These are phyloP conservation scores for Chesias legatella DNA, from an alignment of 2,888 invertebrate species.

Conservation along the genomic window DNA sequence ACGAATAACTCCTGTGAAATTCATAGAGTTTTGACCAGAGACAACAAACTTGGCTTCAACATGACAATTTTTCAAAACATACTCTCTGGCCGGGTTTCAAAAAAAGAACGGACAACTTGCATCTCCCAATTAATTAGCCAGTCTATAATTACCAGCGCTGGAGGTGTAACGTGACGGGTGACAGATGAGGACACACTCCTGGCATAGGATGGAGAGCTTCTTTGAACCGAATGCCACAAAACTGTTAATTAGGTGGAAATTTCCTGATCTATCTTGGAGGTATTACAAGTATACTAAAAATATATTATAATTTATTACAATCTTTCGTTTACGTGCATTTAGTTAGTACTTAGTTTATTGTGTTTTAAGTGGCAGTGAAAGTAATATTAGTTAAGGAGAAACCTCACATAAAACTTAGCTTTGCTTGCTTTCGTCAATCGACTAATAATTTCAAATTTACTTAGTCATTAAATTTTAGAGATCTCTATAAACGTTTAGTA, in stretches of 20 bases:
- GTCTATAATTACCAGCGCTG: slow-evolving; percentile 64
- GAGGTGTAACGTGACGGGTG: slow-evolving; percentile 63
- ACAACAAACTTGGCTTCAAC: too few relatives aligned
- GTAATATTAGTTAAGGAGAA: too few relatives aligned
- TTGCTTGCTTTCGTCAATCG: too few relatives aligned
- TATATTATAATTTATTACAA: too few relatives aligned
- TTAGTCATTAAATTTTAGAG: too few relatives aligned
- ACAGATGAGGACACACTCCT: slow-evolving; percentile 72
- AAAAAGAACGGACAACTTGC: slow-evolving; percentile 21
- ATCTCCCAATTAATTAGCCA: slow-evolving; percentile 62
- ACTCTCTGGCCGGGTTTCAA: slow-evolving; percentile 2
- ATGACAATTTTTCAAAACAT: not conserved
- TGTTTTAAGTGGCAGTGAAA: too few relatives aligned
- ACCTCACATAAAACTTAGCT: too few relatives aligned
- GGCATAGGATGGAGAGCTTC: slow-evolving; percentile 53
- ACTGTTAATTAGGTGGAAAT: slow-evolving; percentile 67
- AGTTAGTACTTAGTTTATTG: slow-evolving; percentile 1
- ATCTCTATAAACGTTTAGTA: too few relatives aligned
- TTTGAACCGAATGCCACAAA: slow-evolving; percentile 60
- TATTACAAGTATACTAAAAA: not conserved
- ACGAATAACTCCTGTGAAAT: too few relatives aligned
- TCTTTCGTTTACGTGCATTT: too few relatives aligned
- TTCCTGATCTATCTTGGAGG: slow-evolving; percentile 51
- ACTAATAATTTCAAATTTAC: too few relatives aligned
- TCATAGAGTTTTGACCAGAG: too few relatives aligned